phyloP scores from a whole-genome alignment of 2,888 invertebrate genomes.

The Tortrix viridana region DNA sequence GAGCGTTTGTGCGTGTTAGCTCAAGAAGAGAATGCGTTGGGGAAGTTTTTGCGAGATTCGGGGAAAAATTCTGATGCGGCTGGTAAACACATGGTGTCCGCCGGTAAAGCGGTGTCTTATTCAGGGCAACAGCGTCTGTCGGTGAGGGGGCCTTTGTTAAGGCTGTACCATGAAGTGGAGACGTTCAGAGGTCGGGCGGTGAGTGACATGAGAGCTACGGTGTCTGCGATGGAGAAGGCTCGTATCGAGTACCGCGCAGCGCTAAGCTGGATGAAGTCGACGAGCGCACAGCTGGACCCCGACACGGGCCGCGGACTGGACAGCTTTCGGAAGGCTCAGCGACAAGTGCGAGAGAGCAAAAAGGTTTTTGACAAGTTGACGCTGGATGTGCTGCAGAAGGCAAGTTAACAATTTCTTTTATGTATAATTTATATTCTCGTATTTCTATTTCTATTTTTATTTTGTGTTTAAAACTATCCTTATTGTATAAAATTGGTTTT shows the following conservation, averaged over 20 bases:
- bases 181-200: conserved; percentile 98
- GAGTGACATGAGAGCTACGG: conserved; percentile 95
- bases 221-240: conserved; percentile 97
- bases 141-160: conserved; percentile 92
- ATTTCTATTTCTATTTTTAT: no score
- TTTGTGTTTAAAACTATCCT: no score
- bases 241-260: conserved; percentile 98
- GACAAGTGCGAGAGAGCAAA: conserved; percentile 91
- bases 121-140: conserved; percentile 96
- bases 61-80: conserved; percentile 96
- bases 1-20: conserved; percentile 96
- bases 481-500: no score
- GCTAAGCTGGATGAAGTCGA: conserved; percentile 99
- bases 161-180: conserved; percentile 98
- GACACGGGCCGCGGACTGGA: conserved; percentile 98
- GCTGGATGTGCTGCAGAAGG: conserved; percentile 97
- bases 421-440: no score
- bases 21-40: conserved; percentile 97
- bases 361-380: conserved; percentile 96
- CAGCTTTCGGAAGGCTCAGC: conserved; percentile 96
- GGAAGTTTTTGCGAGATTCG: conserved; percentile 96
- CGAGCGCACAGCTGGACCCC: conserved; percentile 97
- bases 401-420: conserved; percentile 45
- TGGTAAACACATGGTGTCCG: conserved; percentile 81
- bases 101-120: conserved; percentile 93